Conservation (phyloP, 2,888 invertebrate species). For the Gordius sp. region DNA sequence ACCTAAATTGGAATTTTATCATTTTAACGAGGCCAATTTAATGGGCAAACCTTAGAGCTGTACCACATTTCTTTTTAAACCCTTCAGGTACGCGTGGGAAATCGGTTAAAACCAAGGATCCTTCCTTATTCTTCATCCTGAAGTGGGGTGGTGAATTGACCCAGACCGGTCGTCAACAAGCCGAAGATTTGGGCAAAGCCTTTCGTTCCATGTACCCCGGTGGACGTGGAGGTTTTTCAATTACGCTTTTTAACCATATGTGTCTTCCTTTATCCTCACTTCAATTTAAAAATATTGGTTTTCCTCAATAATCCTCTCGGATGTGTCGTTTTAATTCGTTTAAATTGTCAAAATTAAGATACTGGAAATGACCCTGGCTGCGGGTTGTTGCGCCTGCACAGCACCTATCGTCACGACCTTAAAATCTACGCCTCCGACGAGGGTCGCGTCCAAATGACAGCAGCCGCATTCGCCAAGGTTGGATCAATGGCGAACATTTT, state of each 20-base stretch:
- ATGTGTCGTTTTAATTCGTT: too few relatives aligned
- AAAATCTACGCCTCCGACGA: conserved; percentile 99
- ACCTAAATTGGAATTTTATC: too few relatives aligned
- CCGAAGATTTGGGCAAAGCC: conserved; percentile 81
- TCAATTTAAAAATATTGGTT: conserved; percentile 17
- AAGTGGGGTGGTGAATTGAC: conserved; percentile 99
- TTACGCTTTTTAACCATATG: too few relatives aligned
- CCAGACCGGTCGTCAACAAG: conserved; percentile 82
- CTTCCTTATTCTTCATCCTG: conserved; percentile 72
- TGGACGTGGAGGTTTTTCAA: conserved; percentile 44
- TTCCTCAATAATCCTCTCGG: too few relatives aligned
- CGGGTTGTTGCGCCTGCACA: conserved; percentile 72
- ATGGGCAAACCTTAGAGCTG: too few relatives aligned
- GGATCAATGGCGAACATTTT: too few relatives aligned
- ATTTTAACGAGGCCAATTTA: too few relatives aligned
- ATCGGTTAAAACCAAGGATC: conserved; percentile 52
- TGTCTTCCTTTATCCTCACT: too few relatives aligned
- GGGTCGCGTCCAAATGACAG: conserved; percentile 97
- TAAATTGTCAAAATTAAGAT: too few relatives aligned
- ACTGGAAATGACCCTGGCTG: conserved; percentile 42
- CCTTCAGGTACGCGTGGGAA: too few relatives aligned
- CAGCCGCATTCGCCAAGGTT: conserved; percentile 83
- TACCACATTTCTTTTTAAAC: too few relatives aligned
- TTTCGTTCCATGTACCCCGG: conserved; percentile 99
- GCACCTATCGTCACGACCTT: conserved; percentile 88